phyloP scores from a whole-genome alignment of 2,113 vertebrate species.

The Saguinus imperator region DNA sequence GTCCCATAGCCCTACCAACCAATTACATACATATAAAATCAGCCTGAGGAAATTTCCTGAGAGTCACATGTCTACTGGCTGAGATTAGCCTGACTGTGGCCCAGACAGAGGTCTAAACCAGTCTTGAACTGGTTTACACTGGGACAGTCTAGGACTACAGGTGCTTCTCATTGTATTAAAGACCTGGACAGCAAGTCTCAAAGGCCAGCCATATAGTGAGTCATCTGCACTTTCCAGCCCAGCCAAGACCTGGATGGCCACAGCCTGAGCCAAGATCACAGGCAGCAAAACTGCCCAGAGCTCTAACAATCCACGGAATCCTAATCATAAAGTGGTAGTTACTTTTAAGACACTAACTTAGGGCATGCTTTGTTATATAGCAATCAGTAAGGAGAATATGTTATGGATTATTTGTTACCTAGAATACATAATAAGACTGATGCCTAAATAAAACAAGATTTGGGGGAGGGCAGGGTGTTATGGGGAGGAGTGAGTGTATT shows the following conservation, averaged over 20 bases:
- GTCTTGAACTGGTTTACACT: not conserved
- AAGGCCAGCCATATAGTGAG: not conserved
- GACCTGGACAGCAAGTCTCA: not conserved
- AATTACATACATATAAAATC: not conserved
- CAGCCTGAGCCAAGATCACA: not conserved
- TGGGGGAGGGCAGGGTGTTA: accelerated
- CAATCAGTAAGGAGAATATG: not conserved
- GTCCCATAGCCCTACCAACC: not conserved
- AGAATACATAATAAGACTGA: not conserved
- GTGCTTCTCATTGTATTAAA: not conserved
- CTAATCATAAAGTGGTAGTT: not conserved
- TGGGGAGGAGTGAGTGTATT: not conserved
- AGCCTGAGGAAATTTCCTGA: not conserved
- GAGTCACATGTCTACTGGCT: not conserved
- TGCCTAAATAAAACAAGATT: not conserved
- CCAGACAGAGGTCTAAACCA: not conserved
- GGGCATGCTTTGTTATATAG: not conserved
- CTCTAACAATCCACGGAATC: not conserved
- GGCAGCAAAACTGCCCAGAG: not conserved
- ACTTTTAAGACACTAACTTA: not conserved
- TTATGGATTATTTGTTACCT: not conserved
- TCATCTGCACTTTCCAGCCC: not conserved
- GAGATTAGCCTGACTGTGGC: not conserved
- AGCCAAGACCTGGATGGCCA: not conserved
- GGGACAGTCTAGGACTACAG: not conserved